Conservation (phyloP, 2,888 invertebrate genomes). For the Cecidostiba fungosa region DNA sequence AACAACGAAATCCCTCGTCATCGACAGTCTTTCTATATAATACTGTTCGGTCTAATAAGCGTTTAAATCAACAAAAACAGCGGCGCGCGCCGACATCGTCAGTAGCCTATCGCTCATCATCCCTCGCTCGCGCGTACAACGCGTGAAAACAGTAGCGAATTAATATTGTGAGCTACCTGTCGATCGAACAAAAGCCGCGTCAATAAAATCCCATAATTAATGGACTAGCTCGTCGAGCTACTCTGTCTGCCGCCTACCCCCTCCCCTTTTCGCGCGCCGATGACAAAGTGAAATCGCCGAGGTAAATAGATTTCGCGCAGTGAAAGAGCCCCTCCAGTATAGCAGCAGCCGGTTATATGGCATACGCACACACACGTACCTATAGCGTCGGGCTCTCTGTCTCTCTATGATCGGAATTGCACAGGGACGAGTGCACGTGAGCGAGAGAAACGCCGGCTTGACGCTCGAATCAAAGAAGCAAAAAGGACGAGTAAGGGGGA, state of each 20-base stretch:
- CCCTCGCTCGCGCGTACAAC: background rate
- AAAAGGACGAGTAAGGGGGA: constrained; percentile 26
- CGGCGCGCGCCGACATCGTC: background rate
- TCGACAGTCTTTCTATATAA: background rate
- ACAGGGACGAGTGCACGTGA: constrained; percentile 59
- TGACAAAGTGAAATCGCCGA: constrained; percentile 58
- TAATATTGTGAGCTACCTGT: constrained; percentile 47
- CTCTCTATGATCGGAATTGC: constrained; percentile 58
- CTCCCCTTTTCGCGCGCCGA: constrained; percentile 21
- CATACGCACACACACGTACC: background rate
- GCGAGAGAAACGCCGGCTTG: background rate
- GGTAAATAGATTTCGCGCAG: constrained; percentile 53
- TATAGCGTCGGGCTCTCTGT: background rate
- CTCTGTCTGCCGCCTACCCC: background rate
- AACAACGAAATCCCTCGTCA: background rate
- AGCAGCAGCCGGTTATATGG: background rate
- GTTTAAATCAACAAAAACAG: background rate
- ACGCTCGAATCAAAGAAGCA: constrained; percentile 49
- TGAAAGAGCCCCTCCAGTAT: constrained; percentile 39
- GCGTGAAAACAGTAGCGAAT: constrained; percentile 47
- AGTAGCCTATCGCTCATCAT: background rate
- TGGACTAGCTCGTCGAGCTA: constrained; percentile 33
- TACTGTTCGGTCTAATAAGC: background rate
- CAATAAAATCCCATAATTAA: constrained; percentile 57
- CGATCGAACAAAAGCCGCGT: constrained; percentile 46